Conservation (phyloP, 2,113 vertebrate species). For the Terrapene triunguis region DNA sequence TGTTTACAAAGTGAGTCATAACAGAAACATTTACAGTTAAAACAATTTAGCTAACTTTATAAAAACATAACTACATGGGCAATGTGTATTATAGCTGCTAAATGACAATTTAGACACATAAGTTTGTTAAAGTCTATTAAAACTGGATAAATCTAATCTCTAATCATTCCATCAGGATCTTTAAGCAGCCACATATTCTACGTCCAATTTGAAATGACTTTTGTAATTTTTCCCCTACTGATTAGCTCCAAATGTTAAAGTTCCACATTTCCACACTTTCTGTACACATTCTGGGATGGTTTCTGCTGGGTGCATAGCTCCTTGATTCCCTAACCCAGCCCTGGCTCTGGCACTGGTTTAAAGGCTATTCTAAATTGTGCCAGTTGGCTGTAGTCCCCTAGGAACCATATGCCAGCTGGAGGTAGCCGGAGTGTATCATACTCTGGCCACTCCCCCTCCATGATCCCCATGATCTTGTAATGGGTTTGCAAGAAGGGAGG, state of each 20-base stretch:
- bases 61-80: background rate
- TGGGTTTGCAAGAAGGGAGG: background rate
- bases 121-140: background rate
- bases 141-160: background rate
- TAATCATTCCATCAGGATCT: background rate
- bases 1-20: background rate
- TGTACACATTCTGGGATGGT: background rate
- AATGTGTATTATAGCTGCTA: background rate
- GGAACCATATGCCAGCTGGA: background rate
- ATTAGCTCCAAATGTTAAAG: background rate
- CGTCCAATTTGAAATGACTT: background rate
- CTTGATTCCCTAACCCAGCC: background rate
- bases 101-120: background rate
- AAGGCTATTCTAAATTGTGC: background rate
- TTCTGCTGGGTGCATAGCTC: background rate
- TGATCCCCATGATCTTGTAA: background rate
- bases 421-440: background rate
- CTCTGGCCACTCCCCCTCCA: background rate
- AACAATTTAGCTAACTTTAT: background rate
- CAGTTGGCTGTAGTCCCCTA: background rate
- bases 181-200: background rate
- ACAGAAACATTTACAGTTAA: background rate
- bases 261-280: background rate
- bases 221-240: background rate
- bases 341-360: background rate